Conservation (phyloP, 2,888 invertebrate genomes). For the Pollenia labialis region DNA sequence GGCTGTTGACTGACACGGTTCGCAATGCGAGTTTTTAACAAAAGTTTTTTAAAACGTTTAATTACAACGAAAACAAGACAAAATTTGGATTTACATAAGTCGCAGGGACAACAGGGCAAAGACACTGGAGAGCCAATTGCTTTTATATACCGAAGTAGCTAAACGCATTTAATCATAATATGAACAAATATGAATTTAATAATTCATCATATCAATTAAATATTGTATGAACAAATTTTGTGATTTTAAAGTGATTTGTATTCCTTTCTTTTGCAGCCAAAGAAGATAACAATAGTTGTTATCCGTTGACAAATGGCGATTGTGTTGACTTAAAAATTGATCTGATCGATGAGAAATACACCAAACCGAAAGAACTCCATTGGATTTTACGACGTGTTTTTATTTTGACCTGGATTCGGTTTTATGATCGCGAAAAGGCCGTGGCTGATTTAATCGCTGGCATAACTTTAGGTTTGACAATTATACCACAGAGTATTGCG, state of each 20-base stretch:
- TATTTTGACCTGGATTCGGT: slow-evolving; percentile 88
- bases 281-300: slow-evolving; percentile 74
- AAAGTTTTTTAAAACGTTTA: slow-evolving; percentile 24
- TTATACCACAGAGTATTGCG: slow-evolving; percentile 97
- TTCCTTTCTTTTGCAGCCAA: slow-evolving; percentile 45
- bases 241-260: background rate
- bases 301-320: slow-evolving; percentile 75
- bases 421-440: slow-evolving; percentile 88
- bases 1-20: slow-evolving; percentile 29
- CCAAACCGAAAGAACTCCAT: slow-evolving; percentile 76
- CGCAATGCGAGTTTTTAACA: slow-evolving; percentile 47
- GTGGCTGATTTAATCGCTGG: slow-evolving; percentile 94
- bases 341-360: slow-evolving; percentile 76
- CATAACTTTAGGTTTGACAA: slow-evolving; percentile 93
- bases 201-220: background rate
- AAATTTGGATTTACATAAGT: slow-evolving; percentile 38
- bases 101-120: background rate
- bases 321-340: slow-evolving; percentile 66
- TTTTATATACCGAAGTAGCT: slow-evolving; percentile 57
- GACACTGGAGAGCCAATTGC: slow-evolving; percentile 53
- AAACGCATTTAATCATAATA: background rate
- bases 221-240: background rate
- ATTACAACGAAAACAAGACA: slow-evolving; percentile 22
- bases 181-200: background rate
- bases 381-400: slow-evolving; percentile 84